Conservation (phyloP, 2,797 vertebrate species). For the Platalea minor region DNA sequence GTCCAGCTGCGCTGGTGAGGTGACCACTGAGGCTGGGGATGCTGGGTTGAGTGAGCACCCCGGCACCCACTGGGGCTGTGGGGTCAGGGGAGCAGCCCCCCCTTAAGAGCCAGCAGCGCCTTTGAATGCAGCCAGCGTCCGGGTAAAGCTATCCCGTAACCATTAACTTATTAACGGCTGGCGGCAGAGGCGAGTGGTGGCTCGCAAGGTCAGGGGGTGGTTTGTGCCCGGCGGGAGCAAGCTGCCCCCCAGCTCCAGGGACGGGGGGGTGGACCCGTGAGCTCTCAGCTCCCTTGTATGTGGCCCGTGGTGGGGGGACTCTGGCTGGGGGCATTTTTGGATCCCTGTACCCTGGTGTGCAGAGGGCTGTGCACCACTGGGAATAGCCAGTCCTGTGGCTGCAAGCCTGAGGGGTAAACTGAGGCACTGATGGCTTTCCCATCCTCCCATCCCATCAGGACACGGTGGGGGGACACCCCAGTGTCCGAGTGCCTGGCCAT, state of each 20-base stretch:
- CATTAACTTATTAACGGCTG: conserved; percentile 69
- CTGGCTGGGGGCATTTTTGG: background rate
- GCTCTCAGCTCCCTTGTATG: background rate
- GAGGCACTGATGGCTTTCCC: background rate
- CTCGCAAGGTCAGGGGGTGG: conserved; percentile 55
- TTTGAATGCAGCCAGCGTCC: rapidly evolving
- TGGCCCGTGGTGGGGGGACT: background rate
- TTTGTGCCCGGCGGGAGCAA: background rate
- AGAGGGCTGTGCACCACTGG: background rate
- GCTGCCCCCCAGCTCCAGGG: background rate
- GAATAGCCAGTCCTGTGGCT: background rate
- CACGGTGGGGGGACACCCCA: background rate
- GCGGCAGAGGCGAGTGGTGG: background rate
- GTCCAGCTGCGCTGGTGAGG: rapidly evolving
- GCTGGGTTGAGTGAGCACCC: rapidly evolving
- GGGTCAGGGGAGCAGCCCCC: background rate
- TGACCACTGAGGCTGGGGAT: background rate
- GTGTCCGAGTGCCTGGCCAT: background rate
- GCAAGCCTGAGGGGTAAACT: background rate
- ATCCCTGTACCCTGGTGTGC: background rate
- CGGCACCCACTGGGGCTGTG: rapidly evolving
- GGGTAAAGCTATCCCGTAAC: background rate
- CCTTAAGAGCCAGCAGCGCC: background rate
- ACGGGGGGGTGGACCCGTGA: background rate
- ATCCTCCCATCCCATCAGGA: too few species aligned